A percentile compares a stretch with the other conserved stretches of the same genome.
Conservation (phyloP, 2,888 invertebrate species). For the Enchytraeus crypticus region DNA sequence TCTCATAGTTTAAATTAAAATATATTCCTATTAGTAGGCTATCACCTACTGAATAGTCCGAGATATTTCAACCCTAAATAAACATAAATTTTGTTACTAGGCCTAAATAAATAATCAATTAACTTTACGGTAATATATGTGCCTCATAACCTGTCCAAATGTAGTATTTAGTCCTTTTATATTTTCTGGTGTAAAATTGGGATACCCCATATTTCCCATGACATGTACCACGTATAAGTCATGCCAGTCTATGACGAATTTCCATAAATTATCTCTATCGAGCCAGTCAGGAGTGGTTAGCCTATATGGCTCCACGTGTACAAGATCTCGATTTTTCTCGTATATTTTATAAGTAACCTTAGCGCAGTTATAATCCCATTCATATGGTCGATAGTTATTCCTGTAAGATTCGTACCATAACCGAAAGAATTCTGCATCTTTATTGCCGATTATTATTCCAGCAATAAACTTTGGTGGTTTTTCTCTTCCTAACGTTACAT, state of each 20-base stretch:
- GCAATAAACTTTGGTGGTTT: slow-evolving; percentile 22
- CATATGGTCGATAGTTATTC: slow-evolving; percentile 21
- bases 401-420: slow-evolving; percentile 21
- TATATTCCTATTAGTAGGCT: too few relatives aligned
- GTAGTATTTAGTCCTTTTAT: slow-evolving; percentile 17
- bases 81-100: too few relatives aligned
- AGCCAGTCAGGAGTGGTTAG: slow-evolving; percentile 25
- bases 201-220: slow-evolving; percentile 20
- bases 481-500: slow-evolving; percentile 24
- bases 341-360: slow-evolving; percentile 20
- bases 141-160: slow-evolving; percentile 23
- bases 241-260: slow-evolving; percentile 22
- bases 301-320: slow-evolving; percentile 20
- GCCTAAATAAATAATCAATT: too few relatives aligned
- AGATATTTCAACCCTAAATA: too few relatives aligned
- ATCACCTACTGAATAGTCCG: too few relatives aligned
- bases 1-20: too few relatives aligned
- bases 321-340: slow-evolving; percentile 17
- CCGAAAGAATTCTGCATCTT: slow-evolving; percentile 18
- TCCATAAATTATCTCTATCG: slow-evolving; percentile 19
- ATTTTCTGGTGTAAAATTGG: slow-evolving; percentile 14
- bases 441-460: slow-evolving; percentile 19
- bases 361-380: slow-evolving; percentile 28
- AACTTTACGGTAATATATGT: slow-evolving; percentile 24
- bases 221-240: slow-evolving; percentile 21